phyloP scores from a whole-genome alignment of 2,113 vertebrate species.

The Lichenostomus cassidix region DNA sequence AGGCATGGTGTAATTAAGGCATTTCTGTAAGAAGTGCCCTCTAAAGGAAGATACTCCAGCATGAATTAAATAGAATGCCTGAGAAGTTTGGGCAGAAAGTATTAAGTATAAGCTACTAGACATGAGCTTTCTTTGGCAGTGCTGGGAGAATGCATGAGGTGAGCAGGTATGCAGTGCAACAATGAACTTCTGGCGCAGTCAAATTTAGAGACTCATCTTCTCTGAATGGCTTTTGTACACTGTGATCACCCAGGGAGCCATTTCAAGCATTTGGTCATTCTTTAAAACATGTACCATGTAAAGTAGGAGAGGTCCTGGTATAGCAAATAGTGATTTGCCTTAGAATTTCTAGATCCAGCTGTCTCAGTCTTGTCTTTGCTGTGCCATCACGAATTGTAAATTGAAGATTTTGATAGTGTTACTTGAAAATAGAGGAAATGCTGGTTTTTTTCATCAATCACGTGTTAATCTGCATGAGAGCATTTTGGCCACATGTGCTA shows the following conservation, averaged over 20 bases:
- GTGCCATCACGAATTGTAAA: neutral
- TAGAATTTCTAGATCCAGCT: neutral
- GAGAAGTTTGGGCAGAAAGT: neutral
- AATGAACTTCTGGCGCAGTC: neutral
- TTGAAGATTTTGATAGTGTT: neutral
- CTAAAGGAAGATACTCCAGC: neutral
- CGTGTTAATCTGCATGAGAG: neutral
- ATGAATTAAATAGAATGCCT: too few relatives aligned
- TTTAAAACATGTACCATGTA: accelerated
- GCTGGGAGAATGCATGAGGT: neutral
- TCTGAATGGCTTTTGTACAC: neutral
- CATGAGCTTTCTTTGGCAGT: neutral
- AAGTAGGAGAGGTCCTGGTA: neutral
- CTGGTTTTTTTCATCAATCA: neutral
- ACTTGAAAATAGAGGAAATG: neutral
- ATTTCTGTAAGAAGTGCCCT: neutral
- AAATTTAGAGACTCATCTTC: neutral
- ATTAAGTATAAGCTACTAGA: neutral
- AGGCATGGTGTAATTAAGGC: neutral
- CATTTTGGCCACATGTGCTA: neutral
- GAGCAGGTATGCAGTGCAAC: neutral
- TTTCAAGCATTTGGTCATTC: neutral
- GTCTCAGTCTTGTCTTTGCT: neutral
- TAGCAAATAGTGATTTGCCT: neutral
- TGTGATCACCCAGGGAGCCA: neutral